Conservation (phyloP, 1,140 invertebrate genomes). For the Saccostrea echinata region DNA sequence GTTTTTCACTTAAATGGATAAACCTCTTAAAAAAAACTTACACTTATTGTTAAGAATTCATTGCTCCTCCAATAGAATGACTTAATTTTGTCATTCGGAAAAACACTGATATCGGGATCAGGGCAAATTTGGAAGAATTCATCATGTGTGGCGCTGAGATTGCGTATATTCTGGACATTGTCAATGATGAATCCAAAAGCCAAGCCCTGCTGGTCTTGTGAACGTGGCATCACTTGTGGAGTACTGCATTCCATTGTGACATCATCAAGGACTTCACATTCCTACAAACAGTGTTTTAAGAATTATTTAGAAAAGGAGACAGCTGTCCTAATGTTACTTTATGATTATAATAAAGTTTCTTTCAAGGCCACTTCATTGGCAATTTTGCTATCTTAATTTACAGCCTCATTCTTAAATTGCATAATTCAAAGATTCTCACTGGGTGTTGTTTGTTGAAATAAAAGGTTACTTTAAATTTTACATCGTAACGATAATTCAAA, state of each 20-base stretch:
- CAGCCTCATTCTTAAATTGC: no score
- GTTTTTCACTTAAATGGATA: not conserved
- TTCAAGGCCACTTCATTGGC: no score
- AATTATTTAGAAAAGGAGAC: not conserved
- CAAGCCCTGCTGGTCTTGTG: conserved; percentile 77
- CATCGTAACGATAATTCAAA: no score
- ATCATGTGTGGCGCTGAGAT: conserved; percentile 82
- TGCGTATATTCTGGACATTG: conserved; percentile 91
- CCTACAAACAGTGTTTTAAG: conserved; percentile 22
- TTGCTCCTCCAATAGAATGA: conserved; percentile 78
- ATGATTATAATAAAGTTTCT: no score
- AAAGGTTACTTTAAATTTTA: no score
- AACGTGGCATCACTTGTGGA: not conserved
- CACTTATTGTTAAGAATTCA: conserved; percentile 97
- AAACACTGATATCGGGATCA: conserved; percentile 93
- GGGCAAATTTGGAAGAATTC: conserved; percentile 90
- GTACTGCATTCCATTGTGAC: conserved; percentile 15
- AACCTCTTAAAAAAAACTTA: conserved; percentile 71
- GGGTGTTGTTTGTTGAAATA: no score
- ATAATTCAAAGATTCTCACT: no score
- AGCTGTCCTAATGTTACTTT: no score
- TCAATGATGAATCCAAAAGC: conserved; percentile 99
- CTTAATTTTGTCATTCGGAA: conserved; percentile 86
- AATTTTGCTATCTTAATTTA: no score
- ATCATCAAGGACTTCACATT: conserved; percentile 40